These are phyloP conservation scores for Lamprotornis superbus DNA, from an alignment of 2,113 vertebrate species.

Conservation along the genomic window DNA sequence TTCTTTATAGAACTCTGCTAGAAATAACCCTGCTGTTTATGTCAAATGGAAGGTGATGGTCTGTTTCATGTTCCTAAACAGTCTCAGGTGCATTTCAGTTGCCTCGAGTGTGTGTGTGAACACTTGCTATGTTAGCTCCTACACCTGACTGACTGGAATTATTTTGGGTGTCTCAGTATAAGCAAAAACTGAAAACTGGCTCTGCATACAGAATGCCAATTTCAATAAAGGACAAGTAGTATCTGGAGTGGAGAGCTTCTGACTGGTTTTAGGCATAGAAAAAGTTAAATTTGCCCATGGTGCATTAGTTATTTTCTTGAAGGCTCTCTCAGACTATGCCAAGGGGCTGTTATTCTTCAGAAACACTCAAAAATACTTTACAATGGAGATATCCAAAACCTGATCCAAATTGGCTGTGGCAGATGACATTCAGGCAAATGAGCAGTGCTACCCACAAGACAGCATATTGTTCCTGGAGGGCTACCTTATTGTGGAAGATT, in stretches of 20 bases:
- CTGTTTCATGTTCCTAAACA: not conserved
- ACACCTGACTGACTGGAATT: not conserved
- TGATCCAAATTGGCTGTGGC: conserved; percentile 47
- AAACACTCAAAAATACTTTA: not conserved
- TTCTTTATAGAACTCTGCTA: not conserved
- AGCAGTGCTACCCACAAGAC: not conserved
- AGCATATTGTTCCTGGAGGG: conserved; percentile 1
- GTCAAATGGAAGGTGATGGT: not conserved
- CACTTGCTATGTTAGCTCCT: not conserved
- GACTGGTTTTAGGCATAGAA: not conserved
- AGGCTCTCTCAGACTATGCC: not conserved
- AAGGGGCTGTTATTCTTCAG: not conserved
- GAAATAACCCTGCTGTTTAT: not conserved
- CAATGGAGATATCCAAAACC: not conserved
- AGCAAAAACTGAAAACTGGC: not conserved
- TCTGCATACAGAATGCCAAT: not conserved
- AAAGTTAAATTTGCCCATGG: not conserved
- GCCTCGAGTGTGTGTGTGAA: not conserved
- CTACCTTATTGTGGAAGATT: not conserved
- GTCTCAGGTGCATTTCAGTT: not conserved
- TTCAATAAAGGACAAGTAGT: not conserved
- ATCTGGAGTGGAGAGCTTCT: not conserved
- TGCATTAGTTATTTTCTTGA: not conserved
- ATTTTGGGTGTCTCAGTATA: not conserved
- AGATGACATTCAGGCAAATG: conserved; percentile 33